Conservation (phyloP, 2,797 vertebrate genomes). For the Phataginus tricuspis region DNA sequence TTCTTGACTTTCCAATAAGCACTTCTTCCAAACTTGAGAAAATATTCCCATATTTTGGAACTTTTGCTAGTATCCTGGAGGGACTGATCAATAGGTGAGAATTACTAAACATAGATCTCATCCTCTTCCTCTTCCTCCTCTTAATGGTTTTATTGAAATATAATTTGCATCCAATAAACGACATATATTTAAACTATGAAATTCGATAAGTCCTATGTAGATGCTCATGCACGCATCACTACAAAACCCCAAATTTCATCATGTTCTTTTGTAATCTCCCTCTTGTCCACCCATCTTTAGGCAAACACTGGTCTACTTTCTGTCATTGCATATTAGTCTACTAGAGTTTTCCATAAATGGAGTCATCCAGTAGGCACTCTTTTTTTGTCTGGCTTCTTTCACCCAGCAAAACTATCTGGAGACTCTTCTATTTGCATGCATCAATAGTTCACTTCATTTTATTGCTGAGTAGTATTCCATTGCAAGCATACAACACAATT, state of each 20-base stretch:
- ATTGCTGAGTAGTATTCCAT: neutral
- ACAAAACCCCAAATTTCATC: neutral
- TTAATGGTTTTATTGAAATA: neutral
- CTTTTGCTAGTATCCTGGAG: neutral
- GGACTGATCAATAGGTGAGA: neutral
- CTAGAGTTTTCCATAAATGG: neutral
- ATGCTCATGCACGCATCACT: neutral
- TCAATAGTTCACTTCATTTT: neutral
- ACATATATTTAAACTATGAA: neutral
- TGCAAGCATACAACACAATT: neutral
- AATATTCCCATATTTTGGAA: neutral
- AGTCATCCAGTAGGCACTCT: neutral
- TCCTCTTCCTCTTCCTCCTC: neutral
- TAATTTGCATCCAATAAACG: neutral
- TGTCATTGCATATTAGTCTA: neutral
- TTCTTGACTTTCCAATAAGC: neutral
- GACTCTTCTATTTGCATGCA: neutral
- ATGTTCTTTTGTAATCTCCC: neutral
- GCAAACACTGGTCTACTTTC: neutral
- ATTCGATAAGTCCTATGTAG: neutral
- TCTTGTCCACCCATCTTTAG: neutral
- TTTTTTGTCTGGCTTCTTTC: neutral
- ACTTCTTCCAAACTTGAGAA: slow-evolving; percentile 21
- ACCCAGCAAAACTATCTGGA: neutral
- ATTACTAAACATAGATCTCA: neutral